Evolutionary conservation across 1,140 invertebrate species (phyloP), one percentile per base, ranked within the genome.

Genomic region (Colletes gigas): DNA sequence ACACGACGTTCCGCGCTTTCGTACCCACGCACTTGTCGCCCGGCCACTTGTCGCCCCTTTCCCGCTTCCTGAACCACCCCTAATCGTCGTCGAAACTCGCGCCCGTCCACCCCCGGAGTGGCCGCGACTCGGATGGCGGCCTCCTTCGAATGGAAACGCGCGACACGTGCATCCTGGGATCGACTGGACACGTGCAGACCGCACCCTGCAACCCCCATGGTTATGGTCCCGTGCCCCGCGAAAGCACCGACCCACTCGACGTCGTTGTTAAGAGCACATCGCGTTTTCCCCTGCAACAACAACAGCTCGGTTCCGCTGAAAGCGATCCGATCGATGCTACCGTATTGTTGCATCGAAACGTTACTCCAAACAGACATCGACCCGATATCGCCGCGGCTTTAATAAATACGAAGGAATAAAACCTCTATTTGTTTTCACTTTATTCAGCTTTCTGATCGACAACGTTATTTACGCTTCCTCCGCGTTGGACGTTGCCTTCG

Each of bases 91-190:
- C 50, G 50, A 55, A 55, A 19, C 14, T 76, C 81, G 30, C 30
- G 30, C 30, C 2, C 65, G 14, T 30, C 52, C 55, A 30, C 59
- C 30, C 76, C 59, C 52, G 12, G 57, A n/a, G n/a, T 52, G 12
- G 21, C 62, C 50, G 5, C 63, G 21, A 17, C 7, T 55, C 75
- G 60, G 72, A 78, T 65, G 76, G 59, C 81, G 71, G 63, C 85
- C 85, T 86, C 78, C 78, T 78, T 69, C 83, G 55, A 60, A 21
- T 54, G 71, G 65, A 55, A 81, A 88, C 91, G 90, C 87, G 91
- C 86, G 91, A 90, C 91, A 92, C 91, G 91, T 92, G 91, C 90
- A 89, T 90, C 90, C 82, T 84, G 84, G 67, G 50, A 84, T 89
- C 79, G 55, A 63, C 44, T 44, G 62, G 78, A 83, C 83, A 85